phyloP scores from a whole-genome alignment of 1,140 invertebrate species.

The Drosophila santomea region DNA sequence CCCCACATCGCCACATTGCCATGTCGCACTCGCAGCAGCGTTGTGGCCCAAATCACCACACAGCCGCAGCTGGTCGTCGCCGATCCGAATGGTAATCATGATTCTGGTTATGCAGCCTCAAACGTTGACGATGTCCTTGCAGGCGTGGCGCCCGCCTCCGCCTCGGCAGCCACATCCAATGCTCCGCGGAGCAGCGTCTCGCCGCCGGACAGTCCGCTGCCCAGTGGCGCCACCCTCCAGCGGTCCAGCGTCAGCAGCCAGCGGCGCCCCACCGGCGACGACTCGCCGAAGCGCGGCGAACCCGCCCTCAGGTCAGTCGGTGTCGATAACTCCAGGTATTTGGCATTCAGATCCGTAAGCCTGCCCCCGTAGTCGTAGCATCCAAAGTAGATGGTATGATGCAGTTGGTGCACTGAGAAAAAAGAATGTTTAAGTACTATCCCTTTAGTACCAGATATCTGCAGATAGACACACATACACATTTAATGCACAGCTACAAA shows the following conservation, averaged over 20 bases:
- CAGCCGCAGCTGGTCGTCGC: slow-evolving; percentile 85
- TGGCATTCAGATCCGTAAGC: slow-evolving; percentile 1
- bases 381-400: neutral
- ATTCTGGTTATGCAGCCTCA: slow-evolving; percentile 91
- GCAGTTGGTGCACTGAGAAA: neutral
- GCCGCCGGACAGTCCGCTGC: slow-evolving; percentile 86
- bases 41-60: slow-evolving; percentile 87
- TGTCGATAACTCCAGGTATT: slow-evolving; percentile 46
- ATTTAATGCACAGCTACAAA: no score
- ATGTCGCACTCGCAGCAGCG: slow-evolving; percentile 77
- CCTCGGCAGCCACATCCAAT: slow-evolving; percentile 22
- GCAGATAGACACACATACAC: no score
- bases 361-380: neutral
- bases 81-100: slow-evolving; percentile 92
- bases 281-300: slow-evolving; percentile 78
- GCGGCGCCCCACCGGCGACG: slow-evolving; percentile 66
- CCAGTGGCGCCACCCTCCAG: slow-evolving; percentile 78
- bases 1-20: neutral
- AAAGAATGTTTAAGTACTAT: no score
- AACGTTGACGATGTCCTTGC: slow-evolving; percentile 86
- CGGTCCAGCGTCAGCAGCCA: slow-evolving; percentile 80
- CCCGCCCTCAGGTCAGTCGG: slow-evolving; percentile 77
- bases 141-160: slow-evolving; percentile 57
- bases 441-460: no score
- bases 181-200: slow-evolving; percentile 68